These are phyloP conservation scores for Liopterus haemorrhoidalis DNA, from an alignment of 2,888 invertebrate species.

Conservation along the genomic window DNA sequence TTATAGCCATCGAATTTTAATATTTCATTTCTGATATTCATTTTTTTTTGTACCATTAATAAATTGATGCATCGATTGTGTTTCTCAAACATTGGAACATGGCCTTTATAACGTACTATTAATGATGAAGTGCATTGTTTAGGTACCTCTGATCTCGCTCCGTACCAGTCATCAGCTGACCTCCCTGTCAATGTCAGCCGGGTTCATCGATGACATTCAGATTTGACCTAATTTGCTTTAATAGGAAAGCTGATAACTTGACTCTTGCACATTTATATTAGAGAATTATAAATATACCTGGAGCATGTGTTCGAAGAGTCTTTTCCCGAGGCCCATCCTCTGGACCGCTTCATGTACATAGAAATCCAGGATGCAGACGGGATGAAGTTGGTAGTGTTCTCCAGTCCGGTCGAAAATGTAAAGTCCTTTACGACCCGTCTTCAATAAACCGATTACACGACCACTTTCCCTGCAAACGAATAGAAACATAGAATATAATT, in stretches of 20 bases:
- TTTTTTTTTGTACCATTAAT: no score
- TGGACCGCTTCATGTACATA: slow-evolving; percentile 81
- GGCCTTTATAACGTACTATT: no score
- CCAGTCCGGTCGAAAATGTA: slow-evolving; percentile 74
- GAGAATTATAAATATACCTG: slow-evolving; percentile 50
- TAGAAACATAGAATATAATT: no score
- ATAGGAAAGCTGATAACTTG: not conserved
- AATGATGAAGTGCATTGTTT: no score
- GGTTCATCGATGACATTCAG: no score
- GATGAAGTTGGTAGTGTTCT: slow-evolving; percentile 68
- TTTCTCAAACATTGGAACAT: no score
- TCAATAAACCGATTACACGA: slow-evolving; percentile 76
- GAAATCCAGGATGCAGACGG: slow-evolving; percentile 89
- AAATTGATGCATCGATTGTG: no score
- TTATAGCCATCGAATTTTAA: no score
- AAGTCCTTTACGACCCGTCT: slow-evolving; percentile 83
- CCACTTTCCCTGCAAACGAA: slow-evolving; percentile 60
- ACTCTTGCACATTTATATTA: not conserved
- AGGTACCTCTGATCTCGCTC: no score
- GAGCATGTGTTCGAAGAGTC: slow-evolving; percentile 85
- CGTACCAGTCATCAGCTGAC: no score
- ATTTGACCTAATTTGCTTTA: not conserved
- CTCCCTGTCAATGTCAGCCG: no score
- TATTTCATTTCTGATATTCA: no score
- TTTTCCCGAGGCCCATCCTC: slow-evolving; percentile 77